These are phyloP conservation scores for Drosophila meridionalis DNA, from an alignment of 2,888 invertebrate species.

Conservation along the genomic window DNA sequence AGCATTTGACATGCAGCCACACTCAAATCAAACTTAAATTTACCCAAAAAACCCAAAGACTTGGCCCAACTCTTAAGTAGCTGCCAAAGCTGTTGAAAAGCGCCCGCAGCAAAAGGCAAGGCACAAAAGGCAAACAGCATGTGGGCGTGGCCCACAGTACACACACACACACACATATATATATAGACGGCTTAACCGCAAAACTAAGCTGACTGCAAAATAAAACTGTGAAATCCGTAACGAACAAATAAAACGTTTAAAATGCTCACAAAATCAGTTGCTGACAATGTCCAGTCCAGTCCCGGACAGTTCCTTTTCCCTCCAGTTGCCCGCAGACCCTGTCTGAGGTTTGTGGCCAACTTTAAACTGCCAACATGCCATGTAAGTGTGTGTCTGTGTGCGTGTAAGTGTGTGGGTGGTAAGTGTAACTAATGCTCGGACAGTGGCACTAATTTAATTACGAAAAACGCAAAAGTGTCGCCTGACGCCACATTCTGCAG, in stretches of 20 bases:
- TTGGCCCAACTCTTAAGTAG: conserved; percentile 51
- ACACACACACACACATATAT: conserved; percentile 21
- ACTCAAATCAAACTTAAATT: conserved; percentile 30
- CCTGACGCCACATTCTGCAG: conserved; percentile 69
- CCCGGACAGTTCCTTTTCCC: neutral
- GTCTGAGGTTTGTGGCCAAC: conserved; percentile 72
- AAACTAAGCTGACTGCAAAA: conserved; percentile 70
- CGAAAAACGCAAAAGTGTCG: conserved; percentile 81
- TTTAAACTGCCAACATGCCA: conserved; percentile 68
- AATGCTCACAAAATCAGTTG: conserved; percentile 76
- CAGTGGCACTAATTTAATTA: conserved; percentile 82
- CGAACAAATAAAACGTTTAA: conserved; percentile 77
- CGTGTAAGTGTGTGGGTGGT: conserved; percentile 38
- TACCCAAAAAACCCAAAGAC: conserved; percentile 7
- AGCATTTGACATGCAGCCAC: conserved; percentile 27
- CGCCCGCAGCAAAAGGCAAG: conserved; percentile 36
- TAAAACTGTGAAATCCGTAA: conserved; percentile 60
- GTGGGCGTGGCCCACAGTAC: conserved; percentile 33
- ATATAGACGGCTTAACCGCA: conserved; percentile 48
- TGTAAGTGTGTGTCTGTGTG: conserved; percentile 10
- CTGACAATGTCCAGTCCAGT: conserved; percentile 71
- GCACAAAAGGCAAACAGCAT: conserved; percentile 37
- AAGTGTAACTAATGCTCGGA: conserved; percentile 80
- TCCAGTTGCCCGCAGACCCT: conserved; percentile 5
- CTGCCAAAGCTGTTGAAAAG: conserved; percentile 57